Evolutionary conservation across 1,140 invertebrate genomes (phyloP), one percentile per base, ranked within the genome.

Genomic region (Diprion similis): DNA sequence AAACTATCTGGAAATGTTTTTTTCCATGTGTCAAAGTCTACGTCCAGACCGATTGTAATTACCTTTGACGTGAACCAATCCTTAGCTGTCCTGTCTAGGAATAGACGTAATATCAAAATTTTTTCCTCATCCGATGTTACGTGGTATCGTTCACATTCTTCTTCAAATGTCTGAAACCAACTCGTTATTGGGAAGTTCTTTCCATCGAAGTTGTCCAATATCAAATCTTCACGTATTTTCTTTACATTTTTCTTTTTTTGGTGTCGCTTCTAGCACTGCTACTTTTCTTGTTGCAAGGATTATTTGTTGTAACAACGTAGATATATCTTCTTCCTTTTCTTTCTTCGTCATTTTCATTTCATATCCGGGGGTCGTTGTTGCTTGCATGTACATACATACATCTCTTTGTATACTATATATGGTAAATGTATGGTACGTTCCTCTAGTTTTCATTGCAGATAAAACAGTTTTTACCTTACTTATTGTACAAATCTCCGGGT

Each of bases 371-470:
- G 45, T 65, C 46, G 2, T 72, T 15, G 71, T 72, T 72, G 65
- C 72, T 59, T 70, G 66, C 72, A 70, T 59, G 68, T 73, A 73
- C 45, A 64, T 68, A 70, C 59, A 70, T 73, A 73, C 45, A 64
- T 68, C 8, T 70, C 67, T 15, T 65, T 45, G 0, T 69, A 64
- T n/a, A 69, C 1, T 10, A 73, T 66, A 70, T 73, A 59, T 1
- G 2, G 11, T 13, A 3, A 76, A 18, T 66, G 67, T 72, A 48
- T 66, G 64, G 46, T 45, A 24, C 70, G 73, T 66, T 45, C 73
- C 51, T 13, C 51, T 11, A 13, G 51, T 59, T n/a, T 59, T 59
- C n/a, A 6, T 11, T 11, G 11, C n/a, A 11, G 11, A 13, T 11
- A 59, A 11, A n/a, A 59, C n/a, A 3, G 11, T 59, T 59, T 59